Evolutionary conservation across 2,888 invertebrate species (phyloP).

Genomic region (Oscheius sp.): DNA sequence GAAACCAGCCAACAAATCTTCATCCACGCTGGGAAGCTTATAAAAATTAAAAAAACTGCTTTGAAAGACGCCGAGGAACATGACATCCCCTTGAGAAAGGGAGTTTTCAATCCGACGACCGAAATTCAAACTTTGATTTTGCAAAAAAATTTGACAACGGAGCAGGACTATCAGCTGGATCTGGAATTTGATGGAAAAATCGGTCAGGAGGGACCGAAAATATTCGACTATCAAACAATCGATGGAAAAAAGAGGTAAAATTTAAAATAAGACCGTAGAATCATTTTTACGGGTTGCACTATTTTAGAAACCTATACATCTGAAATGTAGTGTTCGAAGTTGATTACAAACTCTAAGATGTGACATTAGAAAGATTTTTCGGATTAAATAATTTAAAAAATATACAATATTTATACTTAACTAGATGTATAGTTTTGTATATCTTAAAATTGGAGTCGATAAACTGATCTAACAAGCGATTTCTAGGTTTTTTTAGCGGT

Average conservation of each 20-base stretch:
- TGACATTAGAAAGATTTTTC: no score
- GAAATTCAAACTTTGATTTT: constrained; percentile 29
- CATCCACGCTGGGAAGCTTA: neutral
- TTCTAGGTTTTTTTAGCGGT: no score
- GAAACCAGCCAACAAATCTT: constrained; percentile 1
- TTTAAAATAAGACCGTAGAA: no score
- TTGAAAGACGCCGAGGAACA: neutral
- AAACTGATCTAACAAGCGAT: no score
- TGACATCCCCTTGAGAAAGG: neutral
- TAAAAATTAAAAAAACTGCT: constrained; percentile 3
- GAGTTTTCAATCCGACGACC: constrained; percentile 23
- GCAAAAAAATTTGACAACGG: constrained; percentile 7
- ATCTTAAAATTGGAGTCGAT: no score
- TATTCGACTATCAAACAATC: neutral
- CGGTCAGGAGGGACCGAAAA: neutral
- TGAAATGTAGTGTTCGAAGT: no score
- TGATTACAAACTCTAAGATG: no score
- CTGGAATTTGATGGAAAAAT: constrained; percentile 2
- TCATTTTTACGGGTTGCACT: neutral
- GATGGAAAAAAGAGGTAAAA: constrained; percentile 14
- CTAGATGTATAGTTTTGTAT: no score
- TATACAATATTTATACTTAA: no score
- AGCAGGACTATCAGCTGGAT: constrained; percentile 14
- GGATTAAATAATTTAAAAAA: no score
- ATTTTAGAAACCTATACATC: no score